These are phyloP conservation scores for Thamnophis sirtalis DNA, from an alignment of 2,113 vertebrate species.

Conservation along the genomic window DNA sequence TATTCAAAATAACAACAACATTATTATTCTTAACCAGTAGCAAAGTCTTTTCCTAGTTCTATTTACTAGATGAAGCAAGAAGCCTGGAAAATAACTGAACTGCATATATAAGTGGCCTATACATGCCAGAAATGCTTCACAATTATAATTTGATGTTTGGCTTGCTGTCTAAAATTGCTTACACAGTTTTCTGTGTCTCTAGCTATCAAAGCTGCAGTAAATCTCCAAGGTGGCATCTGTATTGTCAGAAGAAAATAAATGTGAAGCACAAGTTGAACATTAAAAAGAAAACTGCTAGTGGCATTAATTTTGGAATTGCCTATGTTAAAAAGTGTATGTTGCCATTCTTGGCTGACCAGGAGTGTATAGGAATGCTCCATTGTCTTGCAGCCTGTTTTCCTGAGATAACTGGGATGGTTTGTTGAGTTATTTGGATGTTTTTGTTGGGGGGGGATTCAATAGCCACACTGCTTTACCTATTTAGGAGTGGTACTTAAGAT, in stretches of 20 bases:
- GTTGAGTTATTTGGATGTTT: neutral
- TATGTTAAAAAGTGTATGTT: neutral
- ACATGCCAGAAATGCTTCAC: constrained; percentile 49
- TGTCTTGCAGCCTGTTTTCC: neutral
- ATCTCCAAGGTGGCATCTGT: neutral
- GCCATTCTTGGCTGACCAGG: neutral
- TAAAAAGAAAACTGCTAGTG: neutral
- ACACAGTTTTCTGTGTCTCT: neutral
- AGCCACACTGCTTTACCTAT: neutral
- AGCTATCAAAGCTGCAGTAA: constrained; percentile 2
- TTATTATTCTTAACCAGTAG: neutral
- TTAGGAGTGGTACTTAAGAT: neutral
- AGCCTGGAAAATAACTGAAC: constrained; percentile 33
- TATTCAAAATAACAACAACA: neutral
- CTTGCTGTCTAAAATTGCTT: constrained; percentile 38
- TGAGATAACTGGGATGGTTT: neutral
- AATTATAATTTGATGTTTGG: constrained; percentile 48
- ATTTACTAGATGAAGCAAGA: constrained; percentile 30
- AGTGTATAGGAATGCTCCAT: neutral
- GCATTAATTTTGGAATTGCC: neutral
- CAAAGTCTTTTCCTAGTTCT: neutral
- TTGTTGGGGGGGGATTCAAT: neutral
- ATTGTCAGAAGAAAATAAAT: neutral
- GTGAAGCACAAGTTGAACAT: neutral
- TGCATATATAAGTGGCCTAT: constrained; percentile 53